Base-by-base conservation (phyloP, 2,888 invertebrate genomes). In the Dioctria rufipes region DNA sequence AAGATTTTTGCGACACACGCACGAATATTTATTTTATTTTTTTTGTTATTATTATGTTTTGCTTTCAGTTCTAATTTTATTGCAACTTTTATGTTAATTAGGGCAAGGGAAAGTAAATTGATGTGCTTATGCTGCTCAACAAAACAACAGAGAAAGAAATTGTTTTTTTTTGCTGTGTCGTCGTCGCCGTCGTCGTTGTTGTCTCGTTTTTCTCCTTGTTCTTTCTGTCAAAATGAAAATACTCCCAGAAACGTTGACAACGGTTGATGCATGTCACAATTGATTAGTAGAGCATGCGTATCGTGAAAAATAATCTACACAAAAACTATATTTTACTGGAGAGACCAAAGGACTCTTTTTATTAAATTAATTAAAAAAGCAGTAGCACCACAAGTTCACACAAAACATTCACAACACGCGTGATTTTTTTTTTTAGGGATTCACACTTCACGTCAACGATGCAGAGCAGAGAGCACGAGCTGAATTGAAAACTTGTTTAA, bases 101-200 rank as follows among this genome's bases (percentile, higher is more conserved):
- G 60, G 73, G 42, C 73, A 75, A 75, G 73, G 73, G 73, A 75
- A 75, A 75, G 73, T 75, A 75, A 75, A 75, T 75, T 75, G 42
- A 60, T 25, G 25, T 25, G 60, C 46, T 75, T 25, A 25, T 25
- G 25, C 25, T 25, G 25, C 25, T 25, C 25, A 25, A 25, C 73
- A 60, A 75, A 75, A 75, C 51, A 71, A 71, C 58, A 75, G 60
- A 60, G 58, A 60, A 60, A 60, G 69, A 69, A 69, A 49, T 51
- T 42, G 40, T 42, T 65, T 42, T 65, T 65, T 37, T 43, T 51
- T 51, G 51, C 51, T 51, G 49, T 65, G 40, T 37, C 65, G 65
- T 58, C 58, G 58, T 11, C 11, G 6, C 3, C 58, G 3, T 11
- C 58, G 11, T 69, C 67, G 69, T 9, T 25, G 54, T 51, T 39